Percentiles rank a stretch among this genome's conserved stretches.
Conservation (phyloP, 2,888 invertebrate species). For the Metopia argyrocephala region DNA sequence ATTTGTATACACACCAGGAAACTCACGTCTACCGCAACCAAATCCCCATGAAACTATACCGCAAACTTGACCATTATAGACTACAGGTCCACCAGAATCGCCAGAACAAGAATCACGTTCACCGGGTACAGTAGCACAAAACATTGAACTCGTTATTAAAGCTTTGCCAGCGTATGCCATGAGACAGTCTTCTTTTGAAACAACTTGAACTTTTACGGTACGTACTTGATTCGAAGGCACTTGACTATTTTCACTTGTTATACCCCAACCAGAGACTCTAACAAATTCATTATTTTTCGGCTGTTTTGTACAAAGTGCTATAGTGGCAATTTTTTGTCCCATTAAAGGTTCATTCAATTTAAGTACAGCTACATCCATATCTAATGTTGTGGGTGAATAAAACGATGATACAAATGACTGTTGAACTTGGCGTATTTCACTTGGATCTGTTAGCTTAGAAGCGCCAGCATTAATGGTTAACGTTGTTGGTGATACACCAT, state of each 20-base stretch:
- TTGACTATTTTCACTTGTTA: constrained; percentile 66
- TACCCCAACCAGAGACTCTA: constrained; percentile 74
- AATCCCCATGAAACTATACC: constrained; percentile 84
- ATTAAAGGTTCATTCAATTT: constrained; percentile 60
- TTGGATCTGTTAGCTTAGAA: constrained; percentile 67
- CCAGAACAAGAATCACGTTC: constrained; percentile 74
- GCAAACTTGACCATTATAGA: constrained; percentile 75
- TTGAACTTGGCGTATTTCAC: constrained; percentile 62
- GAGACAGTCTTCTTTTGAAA: constrained; percentile 68
- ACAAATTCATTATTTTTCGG: constrained; percentile 68
- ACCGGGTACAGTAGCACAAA: constrained; percentile 73
- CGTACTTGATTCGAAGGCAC: constrained; percentile 70
- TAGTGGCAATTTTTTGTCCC: constrained; percentile 67
- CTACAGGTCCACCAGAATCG: constrained; percentile 76
- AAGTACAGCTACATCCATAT: constrained; percentile 75
- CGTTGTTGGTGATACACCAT: constrained; percentile 62
- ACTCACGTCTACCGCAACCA: constrained; percentile 71
- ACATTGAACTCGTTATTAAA: constrained; percentile 72
- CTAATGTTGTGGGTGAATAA: constrained; percentile 66
- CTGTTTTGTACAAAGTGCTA: constrained; percentile 65
- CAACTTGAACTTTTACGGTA: constrained; percentile 69
- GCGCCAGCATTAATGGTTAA: constrained; percentile 71
- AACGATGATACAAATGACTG: constrained; percentile 63
- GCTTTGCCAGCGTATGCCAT: constrained; percentile 66
- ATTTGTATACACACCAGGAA: constrained; percentile 73